Evolutionary conservation across 1,140 invertebrate genomes (phyloP).

Genomic region (Uloborus diversus): DNA sequence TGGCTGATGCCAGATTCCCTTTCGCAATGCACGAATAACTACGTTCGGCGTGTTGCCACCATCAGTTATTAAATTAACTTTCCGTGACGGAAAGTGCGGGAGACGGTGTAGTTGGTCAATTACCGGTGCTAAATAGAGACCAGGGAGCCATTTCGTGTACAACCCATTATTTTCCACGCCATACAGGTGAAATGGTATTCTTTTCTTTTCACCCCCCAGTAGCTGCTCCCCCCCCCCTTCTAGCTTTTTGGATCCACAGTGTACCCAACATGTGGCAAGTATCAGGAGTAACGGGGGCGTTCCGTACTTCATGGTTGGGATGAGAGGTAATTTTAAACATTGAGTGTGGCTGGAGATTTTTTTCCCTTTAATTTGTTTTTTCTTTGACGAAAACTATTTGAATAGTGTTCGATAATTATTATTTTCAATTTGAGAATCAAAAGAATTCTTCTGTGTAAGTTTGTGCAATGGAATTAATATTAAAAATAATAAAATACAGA

Average conservation of each 20-base stretch:
- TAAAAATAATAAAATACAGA: no score
- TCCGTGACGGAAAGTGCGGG: not conserved
- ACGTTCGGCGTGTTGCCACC: not conserved
- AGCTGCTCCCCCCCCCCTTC: no score
- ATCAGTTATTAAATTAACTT: conserved; percentile 14
- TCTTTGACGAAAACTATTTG: no score
- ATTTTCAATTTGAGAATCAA: no score
- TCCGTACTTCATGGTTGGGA: no score
- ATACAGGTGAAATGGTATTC: not conserved
- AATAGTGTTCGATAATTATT: no score
- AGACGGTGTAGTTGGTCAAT: not conserved
- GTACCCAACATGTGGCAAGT: not conserved
- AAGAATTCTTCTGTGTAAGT: no score
- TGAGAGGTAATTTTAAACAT: no score
- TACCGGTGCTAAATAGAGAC: not conserved
- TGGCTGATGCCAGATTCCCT: not conserved
- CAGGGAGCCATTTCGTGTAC: not conserved
- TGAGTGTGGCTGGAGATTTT: no score
- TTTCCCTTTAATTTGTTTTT: no score
- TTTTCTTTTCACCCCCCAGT: not conserved
- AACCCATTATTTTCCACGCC: not conserved
- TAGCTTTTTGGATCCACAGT: not conserved
- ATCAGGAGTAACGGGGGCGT: no score
- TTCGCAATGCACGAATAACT: not conserved
- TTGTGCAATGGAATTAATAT: no score